Evolutionary conservation across 2,797 vertebrate genomes (phyloP).

Genomic region (Poeciliopsis paucimaculata): DNA sequence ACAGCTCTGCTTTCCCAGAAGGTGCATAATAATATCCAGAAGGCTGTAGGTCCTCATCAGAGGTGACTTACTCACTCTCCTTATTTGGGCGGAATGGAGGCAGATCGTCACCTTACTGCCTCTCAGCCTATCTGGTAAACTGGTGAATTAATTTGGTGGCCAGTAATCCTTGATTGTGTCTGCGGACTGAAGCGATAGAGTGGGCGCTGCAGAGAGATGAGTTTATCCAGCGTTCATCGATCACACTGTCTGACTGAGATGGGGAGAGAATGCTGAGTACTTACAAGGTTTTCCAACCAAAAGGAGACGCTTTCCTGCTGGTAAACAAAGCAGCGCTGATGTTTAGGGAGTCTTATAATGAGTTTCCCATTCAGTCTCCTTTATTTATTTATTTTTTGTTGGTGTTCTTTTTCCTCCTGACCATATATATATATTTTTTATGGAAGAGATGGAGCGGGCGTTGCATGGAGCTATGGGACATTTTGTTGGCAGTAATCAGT

Average conservation of each 20-base stretch:
- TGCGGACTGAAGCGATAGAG: conserved; percentile 57
- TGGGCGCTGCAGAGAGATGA: conserved; percentile 70
- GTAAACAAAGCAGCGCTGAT: conserved; percentile 50
- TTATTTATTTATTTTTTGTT: neutral
- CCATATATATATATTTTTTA: conserved; percentile 6
- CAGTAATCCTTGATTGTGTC: conserved; percentile 66
- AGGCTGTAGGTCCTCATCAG: conserved; percentile 21
- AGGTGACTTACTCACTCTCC: conserved; percentile 7
- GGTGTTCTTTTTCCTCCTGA: conserved; percentile 1
- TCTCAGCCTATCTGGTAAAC: conserved; percentile 46
- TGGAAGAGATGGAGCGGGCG: neutral
- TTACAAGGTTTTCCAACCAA: conserved; percentile 47
- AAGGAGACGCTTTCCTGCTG: conserved; percentile 55
- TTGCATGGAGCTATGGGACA: conserved; percentile 11
- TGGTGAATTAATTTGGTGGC: conserved; percentile 54
- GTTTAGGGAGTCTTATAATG: conserved; percentile 4
- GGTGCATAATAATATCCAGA: neutral
- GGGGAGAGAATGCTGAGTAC: conserved; percentile 60
- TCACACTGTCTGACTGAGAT: conserved; percentile 64
- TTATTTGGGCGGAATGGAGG: conserved; percentile 4
- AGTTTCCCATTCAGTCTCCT: neutral
- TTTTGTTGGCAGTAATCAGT: conserved; percentile 13
- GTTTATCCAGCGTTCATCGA: conserved; percentile 77
- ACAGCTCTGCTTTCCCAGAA: neutral
- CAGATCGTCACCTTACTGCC: conserved; percentile 3